Conservation (phyloP, 1,140 invertebrate species). For the Heliconius nattereri region DNA sequence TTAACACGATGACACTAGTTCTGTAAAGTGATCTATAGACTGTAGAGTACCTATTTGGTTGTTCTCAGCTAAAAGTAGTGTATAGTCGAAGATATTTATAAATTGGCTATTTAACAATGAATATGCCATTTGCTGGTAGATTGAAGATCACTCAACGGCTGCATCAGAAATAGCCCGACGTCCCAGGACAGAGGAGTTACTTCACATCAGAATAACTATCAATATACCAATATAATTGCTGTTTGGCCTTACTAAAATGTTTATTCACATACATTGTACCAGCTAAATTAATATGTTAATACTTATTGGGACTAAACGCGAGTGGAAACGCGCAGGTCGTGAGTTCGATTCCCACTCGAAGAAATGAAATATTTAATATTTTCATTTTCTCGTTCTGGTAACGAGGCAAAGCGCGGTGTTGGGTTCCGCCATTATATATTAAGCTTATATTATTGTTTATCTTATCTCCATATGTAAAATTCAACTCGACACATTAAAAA, state of each 20-base stretch:
- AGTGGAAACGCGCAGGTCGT: too few relatives aligned
- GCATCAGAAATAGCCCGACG: neutral
- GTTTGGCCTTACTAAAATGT: neutral
- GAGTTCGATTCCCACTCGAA: too few relatives aligned
- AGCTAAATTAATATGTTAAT: too few relatives aligned
- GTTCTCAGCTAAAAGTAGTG: neutral
- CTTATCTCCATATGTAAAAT: too few relatives aligned
- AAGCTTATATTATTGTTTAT: too few relatives aligned
- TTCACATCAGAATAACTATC: neutral
- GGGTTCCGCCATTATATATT: too few relatives aligned
- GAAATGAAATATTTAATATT: too few relatives aligned
- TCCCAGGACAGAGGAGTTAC: neutral
- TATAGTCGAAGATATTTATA: neutral
- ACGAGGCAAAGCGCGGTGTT: too few relatives aligned
- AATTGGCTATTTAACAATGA: neutral
- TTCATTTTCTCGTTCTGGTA: too few relatives aligned
- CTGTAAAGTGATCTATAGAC: neutral
- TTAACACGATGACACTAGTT: neutral
- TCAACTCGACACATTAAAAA: too few relatives aligned
- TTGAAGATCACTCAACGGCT: neutral
- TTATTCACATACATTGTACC: neutral
- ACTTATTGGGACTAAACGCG: too few relatives aligned
- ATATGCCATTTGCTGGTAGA: slow-evolving; percentile 3
- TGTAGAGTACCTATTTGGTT: neutral
- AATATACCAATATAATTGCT: neutral